phyloP scores from a whole-genome alignment of 2,113 vertebrate species.

The Neogale vison region DNA sequence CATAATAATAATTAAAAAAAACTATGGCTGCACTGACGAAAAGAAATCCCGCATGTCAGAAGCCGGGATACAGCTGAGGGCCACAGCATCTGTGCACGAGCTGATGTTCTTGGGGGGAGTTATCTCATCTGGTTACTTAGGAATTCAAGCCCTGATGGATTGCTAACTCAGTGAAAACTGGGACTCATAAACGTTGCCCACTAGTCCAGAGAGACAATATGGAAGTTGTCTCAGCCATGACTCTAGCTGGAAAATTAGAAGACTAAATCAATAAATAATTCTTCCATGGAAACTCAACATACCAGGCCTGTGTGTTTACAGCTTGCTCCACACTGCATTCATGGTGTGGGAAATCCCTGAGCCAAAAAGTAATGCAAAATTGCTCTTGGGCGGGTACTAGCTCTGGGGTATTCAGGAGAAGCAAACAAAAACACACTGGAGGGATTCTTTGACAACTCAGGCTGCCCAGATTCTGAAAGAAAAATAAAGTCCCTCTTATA shows the following conservation, averaged over 20 bases:
- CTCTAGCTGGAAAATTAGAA: constrained; percentile 3
- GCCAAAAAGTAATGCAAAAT: constrained; percentile 22
- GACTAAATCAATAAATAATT: constrained; percentile 23
- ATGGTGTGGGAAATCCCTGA: neutral
- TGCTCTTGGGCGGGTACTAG: neutral
- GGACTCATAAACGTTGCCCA: neutral
- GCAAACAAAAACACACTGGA: constrained; percentile 27
- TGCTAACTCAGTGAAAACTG: neutral
- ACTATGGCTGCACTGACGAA: neutral
- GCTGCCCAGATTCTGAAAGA: neutral
- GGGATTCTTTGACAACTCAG: neutral
- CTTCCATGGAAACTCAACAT: neutral
- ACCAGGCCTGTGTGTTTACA: neutral
- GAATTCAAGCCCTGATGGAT: neutral
- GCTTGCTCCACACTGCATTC: neutral
- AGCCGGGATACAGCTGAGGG: neutral
- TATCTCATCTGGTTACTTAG: neutral
- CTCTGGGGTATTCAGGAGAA: neutral
- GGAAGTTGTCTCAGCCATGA: constrained; percentile 11
- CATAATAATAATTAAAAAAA: neutral
- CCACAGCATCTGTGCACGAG: neutral
- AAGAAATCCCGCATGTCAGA: neutral
- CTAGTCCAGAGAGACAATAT: neutral
- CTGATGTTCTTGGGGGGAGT: neutral
- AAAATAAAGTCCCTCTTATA: constrained; percentile 14